Conservation (phyloP, 2,113 vertebrate genomes). For the Theristicus caerulescens region DNA sequence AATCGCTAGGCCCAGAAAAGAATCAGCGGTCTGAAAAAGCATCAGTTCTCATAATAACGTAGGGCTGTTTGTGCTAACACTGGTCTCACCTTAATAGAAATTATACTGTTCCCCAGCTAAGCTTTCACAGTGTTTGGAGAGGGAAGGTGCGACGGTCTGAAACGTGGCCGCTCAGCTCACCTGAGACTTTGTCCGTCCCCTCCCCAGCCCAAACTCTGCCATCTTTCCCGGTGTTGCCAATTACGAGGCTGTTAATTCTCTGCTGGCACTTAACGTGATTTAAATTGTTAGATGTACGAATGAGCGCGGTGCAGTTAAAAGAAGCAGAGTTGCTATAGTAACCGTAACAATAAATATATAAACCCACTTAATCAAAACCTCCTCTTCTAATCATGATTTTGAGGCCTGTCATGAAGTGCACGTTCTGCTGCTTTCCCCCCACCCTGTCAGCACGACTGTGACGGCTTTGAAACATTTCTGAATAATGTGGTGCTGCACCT, state of each 20-base stretch:
- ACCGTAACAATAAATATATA: neutral
- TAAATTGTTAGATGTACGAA: neutral
- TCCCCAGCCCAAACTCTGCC: neutral
- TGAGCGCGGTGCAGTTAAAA: neutral
- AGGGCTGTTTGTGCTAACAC: rapidly evolving
- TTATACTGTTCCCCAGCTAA: rapidly evolving
- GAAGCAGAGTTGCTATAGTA: neutral
- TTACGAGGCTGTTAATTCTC: neutral
- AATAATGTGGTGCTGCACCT: neutral
- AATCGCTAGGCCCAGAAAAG: neutral
- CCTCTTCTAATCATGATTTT: neutral
- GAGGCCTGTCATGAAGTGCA: neutral
- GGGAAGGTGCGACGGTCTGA: rapidly evolving
- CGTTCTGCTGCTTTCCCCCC: neutral
- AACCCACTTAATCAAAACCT: neutral
- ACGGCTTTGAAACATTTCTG: neutral
- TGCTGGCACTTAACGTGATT: rapidly evolving
- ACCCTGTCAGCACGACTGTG: rapidly evolving
- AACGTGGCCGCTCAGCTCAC: rapidly evolving
- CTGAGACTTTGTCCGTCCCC: rapidly evolving
- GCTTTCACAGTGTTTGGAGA: rapidly evolving
- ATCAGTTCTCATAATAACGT: rapidly evolving
- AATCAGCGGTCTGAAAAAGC: rapidly evolving
- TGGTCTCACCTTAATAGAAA: rapidly evolving
- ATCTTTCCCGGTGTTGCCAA: neutral